phyloP scores from a whole-genome alignment of 2,888 invertebrate genomes.

The Heliconius cydno region DNA sequence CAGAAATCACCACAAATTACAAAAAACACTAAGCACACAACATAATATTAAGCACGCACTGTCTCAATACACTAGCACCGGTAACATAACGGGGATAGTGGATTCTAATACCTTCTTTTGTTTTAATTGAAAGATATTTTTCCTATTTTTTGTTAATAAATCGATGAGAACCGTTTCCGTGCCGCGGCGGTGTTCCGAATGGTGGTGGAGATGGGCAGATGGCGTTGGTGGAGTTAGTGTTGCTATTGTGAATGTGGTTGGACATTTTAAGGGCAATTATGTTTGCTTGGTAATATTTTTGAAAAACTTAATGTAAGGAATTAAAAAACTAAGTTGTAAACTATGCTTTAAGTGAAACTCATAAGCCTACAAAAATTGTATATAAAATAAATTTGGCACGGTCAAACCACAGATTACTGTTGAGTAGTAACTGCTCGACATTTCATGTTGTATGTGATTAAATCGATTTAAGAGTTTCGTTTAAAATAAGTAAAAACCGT shows the following conservation, averaged over 20 bases:
- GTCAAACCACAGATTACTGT: no score
- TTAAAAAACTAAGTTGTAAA: no score
- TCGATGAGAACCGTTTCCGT: slow-evolving; percentile 75
- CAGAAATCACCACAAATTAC: slow-evolving; percentile 67
- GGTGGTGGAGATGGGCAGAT: slow-evolving; percentile 53
- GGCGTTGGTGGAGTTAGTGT: slow-evolving; percentile 57
- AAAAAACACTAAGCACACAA: slow-evolving; percentile 77
- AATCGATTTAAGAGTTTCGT: no score
- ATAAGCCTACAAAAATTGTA: no score
- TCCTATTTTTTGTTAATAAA: slow-evolving; percentile 60
- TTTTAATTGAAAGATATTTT: slow-evolving; percentile 64
- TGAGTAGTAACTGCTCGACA: no score
- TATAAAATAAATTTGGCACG: no score
- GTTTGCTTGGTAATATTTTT: no score
- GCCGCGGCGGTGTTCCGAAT: slow-evolving; percentile 56
- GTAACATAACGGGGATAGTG: slow-evolving; percentile 69
- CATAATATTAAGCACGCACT: slow-evolving; percentile 76
- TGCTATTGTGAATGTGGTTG: slow-evolving; percentile 52
- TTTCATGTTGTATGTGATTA: no score
- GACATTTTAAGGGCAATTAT: neutral
- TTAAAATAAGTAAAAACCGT: no score
- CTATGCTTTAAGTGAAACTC: no score
- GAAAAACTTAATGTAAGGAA: no score
- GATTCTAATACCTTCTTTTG: slow-evolving; percentile 62
- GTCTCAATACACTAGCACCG: slow-evolving; percentile 78